These are phyloP conservation scores for Copsychus sechellarum DNA, from an alignment of 2,113 vertebrate species.

Conservation along the genomic window DNA sequence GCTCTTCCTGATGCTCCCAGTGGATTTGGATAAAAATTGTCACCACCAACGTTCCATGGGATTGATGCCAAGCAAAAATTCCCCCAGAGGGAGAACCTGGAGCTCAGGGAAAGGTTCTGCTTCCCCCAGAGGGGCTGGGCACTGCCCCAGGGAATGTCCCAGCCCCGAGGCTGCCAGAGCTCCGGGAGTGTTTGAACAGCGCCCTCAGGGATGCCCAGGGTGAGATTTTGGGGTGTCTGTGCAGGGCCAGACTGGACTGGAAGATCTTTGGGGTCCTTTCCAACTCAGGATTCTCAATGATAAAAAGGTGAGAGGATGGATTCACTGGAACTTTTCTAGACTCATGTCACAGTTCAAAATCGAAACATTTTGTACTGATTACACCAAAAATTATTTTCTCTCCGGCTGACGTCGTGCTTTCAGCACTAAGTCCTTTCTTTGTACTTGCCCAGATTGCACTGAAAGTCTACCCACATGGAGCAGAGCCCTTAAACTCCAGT, in stretches of 20 bases:
- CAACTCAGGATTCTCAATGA: background rate
- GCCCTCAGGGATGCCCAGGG: accelerated
- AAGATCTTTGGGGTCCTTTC: background rate
- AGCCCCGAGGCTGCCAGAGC: background rate
- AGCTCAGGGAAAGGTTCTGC: background rate
- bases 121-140: background rate
- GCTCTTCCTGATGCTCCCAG: background rate
- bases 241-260: background rate
- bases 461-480: background rate
- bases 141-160: background rate
- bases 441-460: background rate
- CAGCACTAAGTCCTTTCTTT: background rate
- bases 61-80: background rate
- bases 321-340: background rate
- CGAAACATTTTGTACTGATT: background rate
- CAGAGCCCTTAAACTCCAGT: background rate
- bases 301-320: background rate
- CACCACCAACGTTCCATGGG: accelerated
- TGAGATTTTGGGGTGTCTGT: background rate
- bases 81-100: background rate
- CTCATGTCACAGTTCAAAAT: background rate
- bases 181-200: accelerated
- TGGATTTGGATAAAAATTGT: background rate
- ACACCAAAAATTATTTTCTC: background rate
- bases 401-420: accelerated